Percentiles rank a stretch among this genome's conserved stretches.
phyloP scores from a whole-genome alignment of 2,113 vertebrate species.

The Heterotis niloticus region DNA sequence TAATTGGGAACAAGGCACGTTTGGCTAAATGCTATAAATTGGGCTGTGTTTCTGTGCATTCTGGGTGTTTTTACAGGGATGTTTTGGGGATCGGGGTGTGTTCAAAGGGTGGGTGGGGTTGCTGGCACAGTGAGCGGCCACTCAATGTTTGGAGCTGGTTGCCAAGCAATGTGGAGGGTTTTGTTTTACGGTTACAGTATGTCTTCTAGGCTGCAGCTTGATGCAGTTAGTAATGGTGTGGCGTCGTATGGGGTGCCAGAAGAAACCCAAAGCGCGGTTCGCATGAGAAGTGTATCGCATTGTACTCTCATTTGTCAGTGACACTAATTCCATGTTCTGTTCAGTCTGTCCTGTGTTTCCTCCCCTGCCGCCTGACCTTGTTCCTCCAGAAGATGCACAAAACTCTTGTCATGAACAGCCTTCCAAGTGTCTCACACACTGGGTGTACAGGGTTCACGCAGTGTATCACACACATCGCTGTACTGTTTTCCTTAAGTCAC shows the following conservation, averaged over 20 bases:
- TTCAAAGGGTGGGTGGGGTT: no score
- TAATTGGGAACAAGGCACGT: no score
- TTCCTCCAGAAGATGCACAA: neutral
- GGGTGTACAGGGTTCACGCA: no score
- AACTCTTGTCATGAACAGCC: no score
- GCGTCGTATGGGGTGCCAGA: no score
- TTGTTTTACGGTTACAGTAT: slow-evolving; percentile 54
- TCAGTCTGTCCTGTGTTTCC: no score
- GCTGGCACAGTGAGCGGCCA: slow-evolving; percentile 54
- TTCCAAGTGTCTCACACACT: no score
- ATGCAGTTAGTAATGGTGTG: slow-evolving; percentile 57
- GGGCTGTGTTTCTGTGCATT: neutral
- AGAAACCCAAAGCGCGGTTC: neutral
- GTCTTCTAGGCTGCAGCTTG: slow-evolving; percentile 61
- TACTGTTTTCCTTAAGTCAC: no score
- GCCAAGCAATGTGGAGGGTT: slow-evolving; percentile 60
- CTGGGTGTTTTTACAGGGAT: neutral
- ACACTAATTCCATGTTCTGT: neutral
- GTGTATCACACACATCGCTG: no score
- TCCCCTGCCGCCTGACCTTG: neutral
- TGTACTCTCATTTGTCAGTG: neutral
- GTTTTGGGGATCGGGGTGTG: slow-evolving; percentile 36
- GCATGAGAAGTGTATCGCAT: neutral
- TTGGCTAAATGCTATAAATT: no score
- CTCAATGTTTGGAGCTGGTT: slow-evolving; percentile 61